Base-by-base conservation (phyloP, 1,140 invertebrate species). In the Dinoponera quadriceps region DNA sequence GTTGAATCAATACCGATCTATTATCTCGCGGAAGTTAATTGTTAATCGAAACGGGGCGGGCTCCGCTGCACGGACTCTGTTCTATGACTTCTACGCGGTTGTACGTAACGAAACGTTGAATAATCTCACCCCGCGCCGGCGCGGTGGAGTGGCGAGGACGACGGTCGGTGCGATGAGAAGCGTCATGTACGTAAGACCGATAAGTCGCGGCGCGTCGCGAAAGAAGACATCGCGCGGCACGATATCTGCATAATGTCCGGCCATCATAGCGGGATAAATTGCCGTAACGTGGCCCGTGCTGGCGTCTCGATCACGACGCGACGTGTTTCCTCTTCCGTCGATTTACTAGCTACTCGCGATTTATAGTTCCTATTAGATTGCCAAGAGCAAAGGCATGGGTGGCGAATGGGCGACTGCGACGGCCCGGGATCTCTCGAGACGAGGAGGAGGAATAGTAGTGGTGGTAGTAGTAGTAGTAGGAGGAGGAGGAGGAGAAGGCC, bases 311-410 rank as follows among this genome's bases (percentile, higher is more conserved):
- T 88, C 83, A 48, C 75, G 75, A 80, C 77, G 66, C 77, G 49
- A 85, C 86, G 87, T 88, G 87, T 88, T 88, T 88, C 86, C 86
- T 85, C 75, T 88, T 88, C 86, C 87, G 80, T 74, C 87, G 86
- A 88, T 88, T 88, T 88, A 72, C 51, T 88, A 72, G 83, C 83
- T 75, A 33, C 44, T 44, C 62, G 63, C 87, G 83, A 89, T 89
- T 87, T 89, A 89, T 89, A 81, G 88, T 77, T 84, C 80, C 85
- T 83, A 81, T 87, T 89, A 85, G 82, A 89, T 86, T 72, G 84
- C 68, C 80, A 55, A 69, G 63, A 63, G 63, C 57, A 65, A 84
- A 87, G 68, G 27, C 75, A 25, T 55, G 84, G 80, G 16, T 55
- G 59, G 49, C 65, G 14, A 55, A 22, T 18, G 73, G 44, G 33